Evolutionary conservation across 1,140 invertebrate species (phyloP), one percentile per base, ranked within the genome.

Genomic region (Diuraphis noxia): DNA sequence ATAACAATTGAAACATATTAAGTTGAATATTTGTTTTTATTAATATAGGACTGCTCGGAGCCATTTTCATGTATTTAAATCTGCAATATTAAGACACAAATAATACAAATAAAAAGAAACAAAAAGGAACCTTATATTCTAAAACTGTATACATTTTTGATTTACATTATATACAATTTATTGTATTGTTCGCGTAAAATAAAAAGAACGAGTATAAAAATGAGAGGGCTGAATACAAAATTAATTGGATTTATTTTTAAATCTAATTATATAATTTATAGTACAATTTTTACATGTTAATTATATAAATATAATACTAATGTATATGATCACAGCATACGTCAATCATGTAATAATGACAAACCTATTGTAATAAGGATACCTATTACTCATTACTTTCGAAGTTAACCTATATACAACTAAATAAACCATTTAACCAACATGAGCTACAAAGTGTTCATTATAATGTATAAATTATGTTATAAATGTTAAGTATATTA

Each of bases 251-350:
- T 88, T 40, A 40, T 56, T 87, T 88, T 88, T 40, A 10, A 63
- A 63, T 30, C 52, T 56, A 88, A 88, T 63, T 19, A 40, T 63
- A 63, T 63, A 56, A 88, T 88, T 56, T 88, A 88, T 63, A 40
- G 36, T 88, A 88, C 86, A 88, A 86, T 8, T 88, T 63, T 63
- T 88, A 88, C 86, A 88, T 25, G 30, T 88, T 56, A 63, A 40
- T 63, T 40, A 56, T 88, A 63, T 88, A 56, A 56, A 49, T 82
- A 81, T 82, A 91, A 91, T 91, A 91, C 89, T 91, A 91, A 91
- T 82, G 77, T 91, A 91, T 91, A 91, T 82, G 77, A 91, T 91
- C 89, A 91, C 89, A 91, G 89, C 89, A 82, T 91, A 91, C 43
- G 72, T 91, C 63, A 82, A 91, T 91, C 89, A 82, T 91, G 43